phyloP scores from a whole-genome alignment of 92 coral and sea anemone species.

The Porites lobata region DNA sequence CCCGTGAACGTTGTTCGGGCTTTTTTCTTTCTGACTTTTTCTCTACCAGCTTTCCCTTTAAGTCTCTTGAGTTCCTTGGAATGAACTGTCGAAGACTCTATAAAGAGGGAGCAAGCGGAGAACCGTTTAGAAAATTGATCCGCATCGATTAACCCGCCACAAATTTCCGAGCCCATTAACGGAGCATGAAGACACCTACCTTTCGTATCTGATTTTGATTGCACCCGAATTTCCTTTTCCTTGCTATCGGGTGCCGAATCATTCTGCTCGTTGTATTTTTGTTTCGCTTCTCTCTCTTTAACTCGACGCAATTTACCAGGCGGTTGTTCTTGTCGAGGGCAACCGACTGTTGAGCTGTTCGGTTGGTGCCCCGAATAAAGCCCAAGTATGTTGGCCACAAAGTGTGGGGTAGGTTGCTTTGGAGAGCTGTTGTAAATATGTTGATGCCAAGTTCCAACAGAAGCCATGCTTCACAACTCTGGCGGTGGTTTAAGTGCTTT shows the following conservation, averaged over 20 bases:
- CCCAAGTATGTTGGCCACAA: constrained; percentile 95
- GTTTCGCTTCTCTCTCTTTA: constrained; percentile 37
- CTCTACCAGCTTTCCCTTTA: constrained; percentile 74
- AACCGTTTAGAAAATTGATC: constrained; percentile 67
- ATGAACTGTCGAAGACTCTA: constrained; percentile 33
- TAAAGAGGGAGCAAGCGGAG: constrained; percentile 42
- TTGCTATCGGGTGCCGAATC: constrained; percentile 3
- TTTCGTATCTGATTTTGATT: constrained; percentile 52
- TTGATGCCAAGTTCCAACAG: constrained; percentile 95
- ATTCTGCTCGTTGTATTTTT: background rate
- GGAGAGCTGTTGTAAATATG: constrained; percentile 95
- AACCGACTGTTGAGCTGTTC: constrained; percentile 21
- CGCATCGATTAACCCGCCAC: constrained; percentile 25
- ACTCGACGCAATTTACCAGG: constrained; percentile 21
- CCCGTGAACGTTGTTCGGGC: constrained; percentile 99
- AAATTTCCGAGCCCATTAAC: constrained; percentile 75
- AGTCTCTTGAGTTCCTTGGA: constrained; percentile 59
- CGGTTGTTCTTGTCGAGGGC: constrained; percentile 34
- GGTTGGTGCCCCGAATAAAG: constrained; percentile 84
- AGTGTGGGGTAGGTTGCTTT: constrained; percentile 94
- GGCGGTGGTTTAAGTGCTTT: constrained; percentile 7
- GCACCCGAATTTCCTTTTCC: constrained; percentile 28
- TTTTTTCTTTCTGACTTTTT: constrained; percentile 92
- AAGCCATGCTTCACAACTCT: constrained; percentile 38
- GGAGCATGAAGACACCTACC: constrained; percentile 48